phyloP scores from a whole-genome alignment of 2,113 vertebrate genomes.

The Addax nasomaculatus region DNA sequence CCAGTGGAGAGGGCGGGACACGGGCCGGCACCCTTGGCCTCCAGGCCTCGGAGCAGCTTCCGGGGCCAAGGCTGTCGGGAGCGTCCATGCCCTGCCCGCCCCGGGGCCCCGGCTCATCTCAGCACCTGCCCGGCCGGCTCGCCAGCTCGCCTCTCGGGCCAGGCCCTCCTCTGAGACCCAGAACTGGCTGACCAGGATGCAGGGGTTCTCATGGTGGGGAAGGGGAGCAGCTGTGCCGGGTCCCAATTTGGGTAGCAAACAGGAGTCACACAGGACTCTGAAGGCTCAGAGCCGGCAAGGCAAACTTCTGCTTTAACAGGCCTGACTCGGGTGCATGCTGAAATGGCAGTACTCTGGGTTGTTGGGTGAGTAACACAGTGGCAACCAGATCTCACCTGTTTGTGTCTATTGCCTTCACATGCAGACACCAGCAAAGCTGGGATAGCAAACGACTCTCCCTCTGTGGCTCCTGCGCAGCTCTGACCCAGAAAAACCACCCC shows the following conservation, averaged over 20 bases:
- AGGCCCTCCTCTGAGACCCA: neutral
- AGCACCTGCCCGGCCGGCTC: fast-evolving
- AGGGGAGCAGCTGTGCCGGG: neutral
- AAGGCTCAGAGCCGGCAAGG: neutral
- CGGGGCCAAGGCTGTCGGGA: neutral
- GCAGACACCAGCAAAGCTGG: neutral
- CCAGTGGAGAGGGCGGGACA: fast-evolving
- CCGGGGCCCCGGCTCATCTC: fast-evolving
- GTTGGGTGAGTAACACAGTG: fast-evolving
- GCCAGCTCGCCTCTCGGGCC: neutral
- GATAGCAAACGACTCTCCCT: fast-evolving
- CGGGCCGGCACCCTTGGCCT: neutral
- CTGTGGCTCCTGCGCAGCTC: fast-evolving
- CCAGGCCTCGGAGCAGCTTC: neutral
- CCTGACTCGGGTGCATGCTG: fast-evolving
- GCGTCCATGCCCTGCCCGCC: fast-evolving
- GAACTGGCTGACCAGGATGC: too few relatives aligned
- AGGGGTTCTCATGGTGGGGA: neutral
- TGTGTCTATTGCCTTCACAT: neutral
- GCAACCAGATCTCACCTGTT: neutral
- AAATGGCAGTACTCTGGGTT: neutral
- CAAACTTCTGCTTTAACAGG: fast-evolving
- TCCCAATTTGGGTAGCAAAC: neutral
- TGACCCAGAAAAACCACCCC: fast-evolving
- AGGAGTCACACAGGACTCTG: fast-evolving